These are phyloP conservation scores for Burhinus bistriatus DNA, from an alignment of 2,113 vertebrate species.

Conservation along the genomic window DNA sequence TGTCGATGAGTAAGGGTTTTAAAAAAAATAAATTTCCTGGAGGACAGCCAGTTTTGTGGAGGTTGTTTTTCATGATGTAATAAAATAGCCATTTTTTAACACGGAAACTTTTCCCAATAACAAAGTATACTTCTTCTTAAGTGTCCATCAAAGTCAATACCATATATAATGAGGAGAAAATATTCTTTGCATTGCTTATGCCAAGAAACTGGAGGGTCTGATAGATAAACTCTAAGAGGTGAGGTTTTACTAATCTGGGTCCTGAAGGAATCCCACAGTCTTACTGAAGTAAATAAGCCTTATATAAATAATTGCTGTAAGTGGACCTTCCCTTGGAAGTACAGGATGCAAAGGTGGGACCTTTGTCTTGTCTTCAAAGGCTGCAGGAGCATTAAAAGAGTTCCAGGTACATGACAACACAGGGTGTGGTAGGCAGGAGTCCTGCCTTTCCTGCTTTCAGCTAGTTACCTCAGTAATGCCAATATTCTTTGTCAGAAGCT, in stretches of 20 bases:
- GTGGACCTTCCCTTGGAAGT: background rate
- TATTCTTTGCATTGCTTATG: background rate
- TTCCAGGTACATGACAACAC: background rate
- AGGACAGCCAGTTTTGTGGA: background rate
- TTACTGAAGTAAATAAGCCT: background rate
- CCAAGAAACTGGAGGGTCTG: background rate
- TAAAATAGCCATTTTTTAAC: background rate
- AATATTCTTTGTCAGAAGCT: background rate
- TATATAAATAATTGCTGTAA: background rate
- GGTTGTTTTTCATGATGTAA: constrained; percentile 21
- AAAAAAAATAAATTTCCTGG: constrained; percentile 4
- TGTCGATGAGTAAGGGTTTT: constrained; percentile 9
- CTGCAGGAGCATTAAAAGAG: background rate
- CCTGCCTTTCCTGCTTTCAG: constrained; percentile 2
- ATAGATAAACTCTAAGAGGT: background rate
- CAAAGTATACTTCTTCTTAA: background rate
- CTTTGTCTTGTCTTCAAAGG: background rate
- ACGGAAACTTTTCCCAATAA: background rate
- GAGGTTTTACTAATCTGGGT: background rate
- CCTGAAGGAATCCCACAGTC: background rate
- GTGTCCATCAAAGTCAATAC: background rate
- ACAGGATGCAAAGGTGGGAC: background rate
- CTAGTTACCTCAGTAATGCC: background rate
- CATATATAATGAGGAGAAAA: background rate
- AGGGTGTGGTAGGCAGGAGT: constrained; percentile 1